Evolutionary conservation across 2,113 vertebrate genomes (phyloP).

Genomic region (Sinocyclocheilus maitianheensis): DNA sequence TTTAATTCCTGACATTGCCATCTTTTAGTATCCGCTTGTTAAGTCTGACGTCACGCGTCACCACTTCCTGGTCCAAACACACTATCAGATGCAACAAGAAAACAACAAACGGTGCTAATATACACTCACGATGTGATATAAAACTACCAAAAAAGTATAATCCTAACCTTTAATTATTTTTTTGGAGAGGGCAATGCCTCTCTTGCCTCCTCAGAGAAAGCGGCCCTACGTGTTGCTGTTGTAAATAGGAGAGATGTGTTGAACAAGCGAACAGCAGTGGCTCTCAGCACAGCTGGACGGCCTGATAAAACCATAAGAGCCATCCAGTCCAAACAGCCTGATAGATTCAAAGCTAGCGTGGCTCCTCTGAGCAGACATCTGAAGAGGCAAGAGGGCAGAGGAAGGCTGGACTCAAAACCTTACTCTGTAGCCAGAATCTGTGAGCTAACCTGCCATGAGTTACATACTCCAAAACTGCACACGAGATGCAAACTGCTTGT

Average conservation of each 20-base stretch:
- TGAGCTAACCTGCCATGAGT: neutral
- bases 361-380: constrained; percentile 29
- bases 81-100: no score
- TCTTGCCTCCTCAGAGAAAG: neutral
- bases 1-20: neutral
- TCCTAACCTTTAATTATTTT: neutral
- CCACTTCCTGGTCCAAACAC: no score
- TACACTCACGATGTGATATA: no score
- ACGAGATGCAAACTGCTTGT: neutral
- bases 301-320: constrained; percentile 31
- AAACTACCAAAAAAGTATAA: no score
- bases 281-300: constrained; percentile 42
- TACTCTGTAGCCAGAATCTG: constrained; percentile 9
- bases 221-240: neutral
- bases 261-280: constrained; percentile 3
- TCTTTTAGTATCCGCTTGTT: no score
- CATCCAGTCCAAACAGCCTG: constrained; percentile 25
- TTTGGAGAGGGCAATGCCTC: neutral
- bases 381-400: constrained; percentile 1
- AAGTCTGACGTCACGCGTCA: no score
- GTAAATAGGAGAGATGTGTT: constrained; percentile 25
- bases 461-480: neutral
- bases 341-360: constrained; percentile 17
- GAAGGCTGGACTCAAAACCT: neutral
- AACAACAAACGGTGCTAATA: no score